Evolutionary conservation across 2,888 invertebrate genomes (phyloP).

Genomic region (Drosophila emarginata): DNA sequence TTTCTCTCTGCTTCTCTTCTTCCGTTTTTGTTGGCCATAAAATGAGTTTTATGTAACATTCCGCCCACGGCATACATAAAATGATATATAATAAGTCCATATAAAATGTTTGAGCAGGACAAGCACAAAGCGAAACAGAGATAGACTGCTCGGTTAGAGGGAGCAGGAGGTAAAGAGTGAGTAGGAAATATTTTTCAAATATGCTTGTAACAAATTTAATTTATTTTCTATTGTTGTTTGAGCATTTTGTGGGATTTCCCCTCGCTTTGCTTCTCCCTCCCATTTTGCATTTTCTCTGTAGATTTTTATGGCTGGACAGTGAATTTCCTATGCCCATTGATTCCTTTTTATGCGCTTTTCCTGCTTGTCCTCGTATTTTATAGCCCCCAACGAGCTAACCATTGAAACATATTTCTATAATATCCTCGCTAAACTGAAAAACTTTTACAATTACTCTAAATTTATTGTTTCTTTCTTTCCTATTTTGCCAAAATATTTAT

Average conservation of each 20-base stretch:
- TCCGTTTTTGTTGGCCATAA: constrained; percentile 50
- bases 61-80: constrained; percentile 59
- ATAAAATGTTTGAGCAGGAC: constrained; percentile 15
- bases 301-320: constrained; percentile 57
- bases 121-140: constrained; percentile 5
- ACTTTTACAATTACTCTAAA: constrained; percentile 62
- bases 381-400: constrained; percentile 46
- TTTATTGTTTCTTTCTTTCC: not conserved
- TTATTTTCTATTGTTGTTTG: constrained; percentile 72
- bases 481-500: constrained; percentile 62
- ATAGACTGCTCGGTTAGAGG: not conserved
- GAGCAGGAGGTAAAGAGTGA: not conserved
- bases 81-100: constrained; percentile 57
- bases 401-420: constrained; percentile 59
- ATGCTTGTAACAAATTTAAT: constrained; percentile 76
- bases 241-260: constrained; percentile 71
- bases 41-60: constrained; percentile 66
- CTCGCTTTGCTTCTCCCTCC: constrained; percentile 30
- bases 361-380: constrained; percentile 32
- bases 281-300: constrained; percentile 1
- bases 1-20: not conserved
- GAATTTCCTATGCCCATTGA: constrained; percentile 56
- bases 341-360: constrained; percentile 37
- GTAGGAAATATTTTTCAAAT: constrained; percentile 63
- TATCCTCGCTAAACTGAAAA: constrained; percentile 69